phyloP scores from a whole-genome alignment of 2,888 invertebrate genomes.

The Pilophorus perplexus region DNA sequence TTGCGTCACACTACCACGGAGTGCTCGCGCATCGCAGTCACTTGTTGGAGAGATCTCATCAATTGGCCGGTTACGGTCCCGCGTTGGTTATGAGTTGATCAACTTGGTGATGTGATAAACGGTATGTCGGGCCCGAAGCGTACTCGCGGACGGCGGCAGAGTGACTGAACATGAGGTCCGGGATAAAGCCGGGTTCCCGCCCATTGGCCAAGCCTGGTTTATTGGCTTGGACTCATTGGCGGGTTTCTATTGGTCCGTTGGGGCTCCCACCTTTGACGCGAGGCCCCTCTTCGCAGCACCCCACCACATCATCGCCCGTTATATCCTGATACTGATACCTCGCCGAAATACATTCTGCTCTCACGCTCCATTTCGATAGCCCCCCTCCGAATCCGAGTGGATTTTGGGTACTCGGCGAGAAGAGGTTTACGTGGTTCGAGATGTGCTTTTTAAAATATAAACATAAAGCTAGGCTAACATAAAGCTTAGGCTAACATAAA shows the following conservation, averaged over 20 bases:
- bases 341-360: constrained; percentile 22
- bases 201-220: constrained; percentile 20
- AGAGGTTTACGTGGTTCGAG: too few species aligned
- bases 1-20: constrained; percentile 25
- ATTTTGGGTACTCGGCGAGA: too few species aligned
- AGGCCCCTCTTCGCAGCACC: neutral
- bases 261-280: constrained; percentile 9
- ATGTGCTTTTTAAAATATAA: too few species aligned
- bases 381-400: too few species aligned
- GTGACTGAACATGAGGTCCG: constrained; percentile 14
- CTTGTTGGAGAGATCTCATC: neutral
- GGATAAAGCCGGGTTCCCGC: constrained; percentile 18
- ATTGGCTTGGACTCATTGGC: constrained; percentile 13
- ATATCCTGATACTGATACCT: neutral
- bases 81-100: neutral
- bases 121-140: too few species aligned
- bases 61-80: neutral
- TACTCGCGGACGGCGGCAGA: constrained; percentile 31
- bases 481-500: too few species aligned
- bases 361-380: constrained; percentile 29
- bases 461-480: too few species aligned
- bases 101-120: neutral
- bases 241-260: neutral
- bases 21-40: constrained; percentile 29
- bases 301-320: neutral